Evolutionary conservation across 2,797 vertebrate species (phyloP).

Genomic region (Hypotaenidia okinawae): DNA sequence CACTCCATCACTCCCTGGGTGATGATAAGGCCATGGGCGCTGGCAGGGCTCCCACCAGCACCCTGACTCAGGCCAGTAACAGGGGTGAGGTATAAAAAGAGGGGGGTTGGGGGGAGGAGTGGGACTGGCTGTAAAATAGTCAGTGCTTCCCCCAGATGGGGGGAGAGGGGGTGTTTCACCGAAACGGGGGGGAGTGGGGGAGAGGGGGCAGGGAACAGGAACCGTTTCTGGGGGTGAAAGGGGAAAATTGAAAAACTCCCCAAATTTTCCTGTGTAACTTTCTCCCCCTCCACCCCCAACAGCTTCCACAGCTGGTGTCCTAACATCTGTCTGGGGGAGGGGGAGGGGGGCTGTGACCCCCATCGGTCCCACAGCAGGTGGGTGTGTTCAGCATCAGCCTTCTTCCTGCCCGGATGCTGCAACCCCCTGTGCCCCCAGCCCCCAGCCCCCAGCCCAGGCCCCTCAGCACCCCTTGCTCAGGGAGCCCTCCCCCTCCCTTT

Average conservation of each 20-base stretch:
- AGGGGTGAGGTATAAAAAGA: not conserved
- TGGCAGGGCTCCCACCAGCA: not conserved
- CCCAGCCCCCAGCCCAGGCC: no score
- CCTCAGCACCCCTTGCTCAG: not conserved
- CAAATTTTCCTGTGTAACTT: not conserved
- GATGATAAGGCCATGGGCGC: not conserved
- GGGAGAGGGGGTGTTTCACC: not conserved
- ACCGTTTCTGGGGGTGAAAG: fast-evolving
- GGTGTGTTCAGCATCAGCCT: fast-evolving
- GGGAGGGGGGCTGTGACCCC: not conserved
- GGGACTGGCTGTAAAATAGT: not conserved
- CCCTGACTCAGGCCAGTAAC: not conserved
- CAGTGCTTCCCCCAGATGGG: not conserved
- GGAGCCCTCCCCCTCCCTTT: not conserved
- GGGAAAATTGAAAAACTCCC: not conserved
- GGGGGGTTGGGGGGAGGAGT: no score
- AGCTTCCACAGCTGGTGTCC: not conserved
- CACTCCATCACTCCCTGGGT: not conserved
- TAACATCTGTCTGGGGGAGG: not conserved
- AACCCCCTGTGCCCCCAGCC: not conserved
- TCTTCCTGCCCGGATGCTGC: not conserved
- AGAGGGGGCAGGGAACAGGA: fast-evolving
- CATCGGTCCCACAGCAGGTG: fast-evolving
- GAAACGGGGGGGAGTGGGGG: no score
- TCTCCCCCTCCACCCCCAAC: not conserved